Percentiles rank a stretch among this genome's conserved stretches.
phyloP scores from a whole-genome alignment of 2,113 vertebrate genomes.

The Crotalus horridus region DNA sequence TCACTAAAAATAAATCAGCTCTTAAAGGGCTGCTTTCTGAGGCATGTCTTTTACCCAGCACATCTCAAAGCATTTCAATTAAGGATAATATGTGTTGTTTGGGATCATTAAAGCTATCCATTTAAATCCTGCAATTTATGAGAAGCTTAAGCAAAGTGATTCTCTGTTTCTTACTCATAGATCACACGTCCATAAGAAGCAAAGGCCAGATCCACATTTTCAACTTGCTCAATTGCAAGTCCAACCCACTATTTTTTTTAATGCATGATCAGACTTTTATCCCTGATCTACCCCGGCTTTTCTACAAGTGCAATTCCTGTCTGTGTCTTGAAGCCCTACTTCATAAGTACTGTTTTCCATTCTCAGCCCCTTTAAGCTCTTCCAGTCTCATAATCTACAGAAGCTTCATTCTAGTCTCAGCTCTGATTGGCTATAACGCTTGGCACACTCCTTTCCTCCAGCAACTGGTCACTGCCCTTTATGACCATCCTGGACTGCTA shows the following conservation, averaged over 20 bases:
- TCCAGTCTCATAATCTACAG: background rate
- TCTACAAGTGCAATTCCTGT: background rate
- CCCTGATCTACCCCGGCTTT: background rate
- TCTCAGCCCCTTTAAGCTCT: background rate
- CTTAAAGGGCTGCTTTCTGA: constrained; percentile 22
- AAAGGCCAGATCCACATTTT: background rate
- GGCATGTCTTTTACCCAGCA: background rate
- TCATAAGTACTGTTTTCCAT: background rate
- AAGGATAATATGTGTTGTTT: constrained; percentile 6
- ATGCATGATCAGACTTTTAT: background rate
- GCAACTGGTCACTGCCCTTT: background rate
- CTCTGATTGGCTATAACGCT: background rate
- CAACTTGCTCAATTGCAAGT: background rate
- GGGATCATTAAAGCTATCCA: background rate
- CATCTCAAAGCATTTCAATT: background rate
- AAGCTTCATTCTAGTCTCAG: background rate
- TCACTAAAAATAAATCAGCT: constrained; percentile 2
- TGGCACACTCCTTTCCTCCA: background rate
- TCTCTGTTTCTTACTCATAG: background rate
- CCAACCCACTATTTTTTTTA: background rate
- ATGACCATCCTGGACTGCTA: background rate
- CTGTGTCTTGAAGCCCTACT: background rate
- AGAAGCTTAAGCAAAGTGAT: background rate
- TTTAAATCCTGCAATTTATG: background rate
- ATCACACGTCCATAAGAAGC: background rate